Evolutionary conservation across 2,888 invertebrate species (phyloP).

Genomic region (Archaeoteleia sp.): DNA sequence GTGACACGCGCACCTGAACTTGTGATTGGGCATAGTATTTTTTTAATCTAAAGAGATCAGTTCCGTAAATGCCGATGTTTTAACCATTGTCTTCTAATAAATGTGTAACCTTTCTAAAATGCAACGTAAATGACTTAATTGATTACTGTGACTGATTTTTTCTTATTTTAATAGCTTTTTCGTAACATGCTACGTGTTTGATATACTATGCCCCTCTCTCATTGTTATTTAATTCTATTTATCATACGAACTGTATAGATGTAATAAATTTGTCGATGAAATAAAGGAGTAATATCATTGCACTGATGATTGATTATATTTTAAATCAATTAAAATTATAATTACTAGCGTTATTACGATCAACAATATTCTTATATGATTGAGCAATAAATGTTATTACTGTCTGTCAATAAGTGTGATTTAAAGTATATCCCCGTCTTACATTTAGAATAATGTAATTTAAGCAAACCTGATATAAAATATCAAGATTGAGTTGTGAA

Average conservation of each 20-base stretch:
- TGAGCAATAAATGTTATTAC: conserved; percentile 42
- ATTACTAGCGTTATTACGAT: conserved; percentile 19
- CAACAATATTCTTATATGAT: conserved; percentile 35
- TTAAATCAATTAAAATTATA: conserved; percentile 18
- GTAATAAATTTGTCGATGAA: conserved; percentile 11
- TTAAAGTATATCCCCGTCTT: no score
- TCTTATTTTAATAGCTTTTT: neutral
- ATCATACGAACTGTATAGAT: neutral
- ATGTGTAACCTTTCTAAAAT: conserved; percentile 6
- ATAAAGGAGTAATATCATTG: neutral
- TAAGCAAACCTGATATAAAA: no score
- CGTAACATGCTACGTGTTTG: neutral
- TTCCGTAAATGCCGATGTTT: no score
- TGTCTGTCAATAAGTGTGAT: no score
- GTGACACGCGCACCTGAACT: neutral
- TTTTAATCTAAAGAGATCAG: neutral
- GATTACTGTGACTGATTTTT: no score
- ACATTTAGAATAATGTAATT: no score
- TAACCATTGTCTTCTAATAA: no score
- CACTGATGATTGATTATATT: no score
- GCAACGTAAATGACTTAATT: neutral
- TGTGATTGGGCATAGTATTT: conserved; percentile 4
- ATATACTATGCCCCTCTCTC: conserved; percentile 10
- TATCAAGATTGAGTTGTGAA: no score
- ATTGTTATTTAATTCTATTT: conserved; percentile 25